These are phyloP conservation scores for Diadophis punctatus DNA, from an alignment of 2,113 vertebrate species.

Conservation along the genomic window DNA sequence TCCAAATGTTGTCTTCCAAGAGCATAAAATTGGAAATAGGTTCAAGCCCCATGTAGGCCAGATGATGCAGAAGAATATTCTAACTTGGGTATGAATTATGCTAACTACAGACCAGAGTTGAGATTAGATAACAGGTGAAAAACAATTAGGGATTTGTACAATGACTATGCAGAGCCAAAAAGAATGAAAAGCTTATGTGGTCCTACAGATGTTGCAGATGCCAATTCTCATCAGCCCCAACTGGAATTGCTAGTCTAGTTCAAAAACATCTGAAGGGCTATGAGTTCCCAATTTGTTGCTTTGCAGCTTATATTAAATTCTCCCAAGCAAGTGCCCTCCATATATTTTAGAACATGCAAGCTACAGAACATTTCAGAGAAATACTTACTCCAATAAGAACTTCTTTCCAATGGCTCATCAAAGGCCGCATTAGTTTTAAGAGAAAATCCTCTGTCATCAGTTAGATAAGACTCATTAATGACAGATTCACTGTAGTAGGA, in stretches of 20 bases:
- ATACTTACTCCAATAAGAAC: constrained; percentile 68
- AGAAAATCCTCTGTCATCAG: constrained; percentile 50
- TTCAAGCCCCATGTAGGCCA: background rate
- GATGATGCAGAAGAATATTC: background rate
- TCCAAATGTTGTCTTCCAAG: background rate
- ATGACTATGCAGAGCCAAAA: background rate
- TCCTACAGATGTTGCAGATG: background rate
- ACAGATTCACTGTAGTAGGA: constrained; percentile 76
- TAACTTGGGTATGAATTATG: background rate
- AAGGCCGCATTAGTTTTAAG: constrained; percentile 48
- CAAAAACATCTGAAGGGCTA: background rate
- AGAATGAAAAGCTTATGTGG: background rate
- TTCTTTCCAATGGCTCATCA: constrained; percentile 51
- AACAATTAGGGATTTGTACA: background rate
- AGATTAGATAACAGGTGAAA: background rate
- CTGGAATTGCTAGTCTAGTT: background rate
- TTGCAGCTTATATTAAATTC: background rate
- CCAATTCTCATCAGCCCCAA: background rate
- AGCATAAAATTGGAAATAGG: background rate
- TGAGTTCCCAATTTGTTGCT: background rate
- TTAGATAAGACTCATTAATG: constrained; percentile 69
- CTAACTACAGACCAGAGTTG: background rate
- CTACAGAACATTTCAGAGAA: background rate
- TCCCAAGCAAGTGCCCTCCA: background rate
- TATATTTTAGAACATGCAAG: background rate